Percentiles rank a stretch among this genome's conserved stretches.
Evolutionary conservation across 2,797 vertebrate genomes (phyloP).

Genomic region (Limnodromus scolopaceus): DNA sequence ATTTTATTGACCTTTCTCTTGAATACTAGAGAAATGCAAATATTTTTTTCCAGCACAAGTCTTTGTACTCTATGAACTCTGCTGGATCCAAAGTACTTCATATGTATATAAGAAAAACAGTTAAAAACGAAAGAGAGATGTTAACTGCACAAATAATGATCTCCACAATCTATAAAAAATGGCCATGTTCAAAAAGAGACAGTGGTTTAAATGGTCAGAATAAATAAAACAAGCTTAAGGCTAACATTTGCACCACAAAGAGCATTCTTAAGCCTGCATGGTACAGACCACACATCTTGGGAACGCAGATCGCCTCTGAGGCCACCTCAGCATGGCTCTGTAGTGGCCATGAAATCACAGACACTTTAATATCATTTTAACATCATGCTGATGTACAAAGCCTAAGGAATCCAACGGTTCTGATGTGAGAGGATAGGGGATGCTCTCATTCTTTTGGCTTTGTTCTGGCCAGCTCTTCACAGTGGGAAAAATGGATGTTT

Average conservation of each 20-base stretch:
- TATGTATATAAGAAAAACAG: slow-evolving; percentile 53
- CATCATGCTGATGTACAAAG: background rate
- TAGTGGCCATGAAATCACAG: background rate
- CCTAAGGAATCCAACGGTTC: background rate
- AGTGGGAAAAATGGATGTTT: background rate
- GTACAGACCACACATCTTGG: slow-evolving; percentile 14
- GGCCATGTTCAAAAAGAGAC: slow-evolving; percentile 8
- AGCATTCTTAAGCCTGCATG: slow-evolving; percentile 36
- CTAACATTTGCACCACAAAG: background rate
- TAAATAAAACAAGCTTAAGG: background rate
- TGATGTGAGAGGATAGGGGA: background rate
- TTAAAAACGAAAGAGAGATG: background rate
- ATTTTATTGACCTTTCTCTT: slow-evolving; percentile 66
- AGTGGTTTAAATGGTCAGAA: background rate
- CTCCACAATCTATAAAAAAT: background rate
- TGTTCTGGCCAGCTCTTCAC: background rate
- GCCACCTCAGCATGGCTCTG: background rate
- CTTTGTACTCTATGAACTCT: slow-evolving; percentile 69
- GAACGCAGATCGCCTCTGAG: background rate
- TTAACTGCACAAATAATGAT: slow-evolving; percentile 30
- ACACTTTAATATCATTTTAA: background rate
- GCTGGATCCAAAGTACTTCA: slow-evolving; percentile 64
- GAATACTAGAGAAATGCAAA: slow-evolving; percentile 58
- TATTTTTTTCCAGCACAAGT: slow-evolving; percentile 66
- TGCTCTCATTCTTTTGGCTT: background rate